Evolutionary conservation across 2,113 vertebrate species (phyloP), one percentile per base, ranked within the genome.

Genomic region (Eublepharis macularius): DNA sequence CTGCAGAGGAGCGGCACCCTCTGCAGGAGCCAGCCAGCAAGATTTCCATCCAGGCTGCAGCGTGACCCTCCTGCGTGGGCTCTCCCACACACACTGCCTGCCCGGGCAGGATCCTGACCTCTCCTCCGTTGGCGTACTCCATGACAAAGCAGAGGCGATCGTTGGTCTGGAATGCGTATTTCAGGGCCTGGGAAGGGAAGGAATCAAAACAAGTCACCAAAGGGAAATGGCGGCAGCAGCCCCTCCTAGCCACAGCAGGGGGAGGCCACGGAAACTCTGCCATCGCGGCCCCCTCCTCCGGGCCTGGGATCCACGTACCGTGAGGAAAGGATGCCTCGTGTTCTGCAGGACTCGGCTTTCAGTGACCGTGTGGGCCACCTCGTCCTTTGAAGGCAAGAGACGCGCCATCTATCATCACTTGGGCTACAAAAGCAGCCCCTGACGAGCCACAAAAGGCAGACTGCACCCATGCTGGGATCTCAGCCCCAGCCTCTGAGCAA

Each of bases 61-160:
- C n/a, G n/a, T n/a, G n/a, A n/a, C n/a, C n/a, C n/a, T n/a, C n/a
- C n/a, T n/a, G n/a, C n/a, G n/a, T n/a, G n/a, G n/a, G n/a, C n/a
- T n/a, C n/a, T n/a, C n/a, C n/a, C n/a, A n/a, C n/a, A n/a, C n/a
- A n/a, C n/a, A n/a, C n/a, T n/a, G n/a, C n/a, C n/a, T n/a, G n/a
- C n/a, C n/a, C n/a, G n/a, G n/a, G n/a, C n/a, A 60, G 57, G 8
- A 29, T 12, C 21, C 95, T 81, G 83, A 99, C 98, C 96, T 99
- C 98, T 3, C 98, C 98, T 0, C 98, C 98, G 0, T 99, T 99
- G 93, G 98, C 98, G 0, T 99, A 99, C 81, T 99, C 98, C 98
- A 99, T 99, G 90, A 99, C 98, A 4, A 99, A 99, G 95, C 98
- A 99, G 72, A 99, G 97, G 7, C 98, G 97, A 92, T 99, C 98